Percentiles rank a stretch among this genome's conserved stretches.
Conservation (phyloP, 2,797 vertebrate species). For the Gila robusta region DNA sequence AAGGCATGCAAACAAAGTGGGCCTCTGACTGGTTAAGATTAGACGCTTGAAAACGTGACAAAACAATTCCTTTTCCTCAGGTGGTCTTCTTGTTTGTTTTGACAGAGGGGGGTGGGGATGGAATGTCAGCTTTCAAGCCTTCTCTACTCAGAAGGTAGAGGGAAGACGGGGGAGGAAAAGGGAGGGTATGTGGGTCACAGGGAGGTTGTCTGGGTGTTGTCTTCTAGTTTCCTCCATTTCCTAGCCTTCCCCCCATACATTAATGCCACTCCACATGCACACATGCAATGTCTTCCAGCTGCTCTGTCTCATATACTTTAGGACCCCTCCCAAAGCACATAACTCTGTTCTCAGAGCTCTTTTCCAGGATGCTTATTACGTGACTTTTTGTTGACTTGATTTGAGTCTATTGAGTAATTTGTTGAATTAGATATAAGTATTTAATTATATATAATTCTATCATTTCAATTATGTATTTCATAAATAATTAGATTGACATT, state of each 20-base stretch:
- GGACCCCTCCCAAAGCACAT: constrained; percentile 41
- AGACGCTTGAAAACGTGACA: constrained; percentile 43
- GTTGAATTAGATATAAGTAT: not conserved
- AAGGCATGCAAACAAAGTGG: not conserved
- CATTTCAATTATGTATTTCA: not conserved
- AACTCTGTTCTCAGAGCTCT: constrained; percentile 24
- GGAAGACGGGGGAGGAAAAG: constrained; percentile 10
- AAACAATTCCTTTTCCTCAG: constrained; percentile 53
- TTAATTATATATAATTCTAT: not conserved
- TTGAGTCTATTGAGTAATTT: not conserved
- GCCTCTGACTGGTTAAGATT: constrained; percentile 38
- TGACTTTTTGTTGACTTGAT: constrained; percentile 3
- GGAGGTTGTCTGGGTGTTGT: constrained; percentile 60
- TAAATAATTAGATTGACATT: not conserved
- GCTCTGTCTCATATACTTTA: constrained; percentile 17
- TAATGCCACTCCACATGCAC: constrained; percentile 52
- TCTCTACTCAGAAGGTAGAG: constrained; percentile 40
- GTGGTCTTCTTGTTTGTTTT: constrained; percentile 61
- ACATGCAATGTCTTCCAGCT: constrained; percentile 47
- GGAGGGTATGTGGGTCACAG: constrained; percentile 39
- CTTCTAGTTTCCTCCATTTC: constrained; percentile 72
- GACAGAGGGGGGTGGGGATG: constrained; percentile 41
- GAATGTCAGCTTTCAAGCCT: constrained; percentile 39
- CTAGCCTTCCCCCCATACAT: constrained; percentile 59
- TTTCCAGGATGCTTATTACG: not conserved